phyloP scores from a whole-genome alignment of 2,797 vertebrate genomes.

The Galago senegalensis region DNA sequence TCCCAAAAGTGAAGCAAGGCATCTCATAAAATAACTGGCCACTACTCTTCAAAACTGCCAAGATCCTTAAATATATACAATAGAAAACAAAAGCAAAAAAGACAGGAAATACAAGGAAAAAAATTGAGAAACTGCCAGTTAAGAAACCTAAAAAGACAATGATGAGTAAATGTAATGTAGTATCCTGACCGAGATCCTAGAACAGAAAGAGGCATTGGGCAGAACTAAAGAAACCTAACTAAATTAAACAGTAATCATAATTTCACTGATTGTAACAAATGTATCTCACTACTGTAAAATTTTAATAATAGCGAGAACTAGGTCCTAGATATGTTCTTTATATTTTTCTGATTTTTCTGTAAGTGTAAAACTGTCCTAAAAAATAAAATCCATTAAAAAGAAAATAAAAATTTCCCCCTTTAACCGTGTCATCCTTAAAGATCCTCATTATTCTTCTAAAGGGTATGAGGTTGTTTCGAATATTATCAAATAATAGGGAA shows the following conservation, averaged over 20 bases:
- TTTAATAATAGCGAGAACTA: not conserved
- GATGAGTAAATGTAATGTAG: not conserved
- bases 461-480: not conserved
- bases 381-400: slow-evolving; percentile 29
- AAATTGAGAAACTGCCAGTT: not conserved
- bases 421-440: not conserved
- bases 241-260: not conserved
- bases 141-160: not conserved
- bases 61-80: not conserved
- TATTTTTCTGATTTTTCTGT: not conserved
- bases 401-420: not conserved
- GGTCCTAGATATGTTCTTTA: not conserved
- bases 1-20: not conserved
- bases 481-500: not conserved
- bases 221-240: slow-evolving; percentile 33
- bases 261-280: not conserved
- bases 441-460: not conserved
- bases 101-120: not conserved
- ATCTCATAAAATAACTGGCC: not conserved
- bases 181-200: not conserved
- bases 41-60: not conserved
- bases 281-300: not conserved
- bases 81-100: not conserved
- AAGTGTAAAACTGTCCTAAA: not conserved
- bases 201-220: not conserved